Percentiles rank a stretch among this genome's conserved stretches.
These are phyloP conservation scores for Rana temporaria DNA, from an alignment of 2,113 vertebrate species.

Conservation along the genomic window DNA sequence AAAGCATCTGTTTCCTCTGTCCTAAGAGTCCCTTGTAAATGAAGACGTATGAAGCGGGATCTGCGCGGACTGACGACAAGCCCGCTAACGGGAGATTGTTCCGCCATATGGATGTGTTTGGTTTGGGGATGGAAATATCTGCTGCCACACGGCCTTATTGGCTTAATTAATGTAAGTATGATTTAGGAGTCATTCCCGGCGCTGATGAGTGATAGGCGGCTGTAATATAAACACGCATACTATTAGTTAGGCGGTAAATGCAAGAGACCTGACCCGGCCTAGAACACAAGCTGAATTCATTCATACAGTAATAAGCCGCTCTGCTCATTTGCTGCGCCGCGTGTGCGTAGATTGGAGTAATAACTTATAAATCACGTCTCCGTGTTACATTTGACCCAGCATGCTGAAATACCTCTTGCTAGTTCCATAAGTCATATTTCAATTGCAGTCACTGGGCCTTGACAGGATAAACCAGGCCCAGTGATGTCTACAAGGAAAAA, in stretches of 20 bases:
- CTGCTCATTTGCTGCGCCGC: constrained; percentile 1
- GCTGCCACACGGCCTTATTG: constrained; percentile 24
- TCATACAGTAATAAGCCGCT: constrained; percentile 30
- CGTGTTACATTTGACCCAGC: constrained; percentile 60
- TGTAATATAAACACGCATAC: constrained; percentile 7
- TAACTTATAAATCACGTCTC: constrained; percentile 59
- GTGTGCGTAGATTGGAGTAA: constrained; percentile 25
- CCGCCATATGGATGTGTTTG: not conserved
- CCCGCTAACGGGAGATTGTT: constrained; percentile 19
- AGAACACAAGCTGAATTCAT: constrained; percentile 53
- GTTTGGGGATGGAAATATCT: constrained; percentile 49
- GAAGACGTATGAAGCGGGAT: accelerated
- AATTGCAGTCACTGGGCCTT: constrained; percentile 9
- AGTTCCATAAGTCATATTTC: constrained; percentile 62
- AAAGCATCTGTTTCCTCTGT: constrained; percentile 59
- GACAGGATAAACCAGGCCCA: constrained; percentile 24
- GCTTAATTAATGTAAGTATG: constrained; percentile 50
- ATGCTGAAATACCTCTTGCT: constrained; percentile 61
- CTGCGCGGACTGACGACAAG: constrained; percentile 46
- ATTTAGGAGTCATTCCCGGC: constrained; percentile 43
- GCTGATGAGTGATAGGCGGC: constrained; percentile 46
- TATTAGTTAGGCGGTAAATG: constrained; percentile 7
- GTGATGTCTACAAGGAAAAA: not conserved
- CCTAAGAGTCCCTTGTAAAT: constrained; percentile 52
- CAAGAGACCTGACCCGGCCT: constrained; percentile 18